Evolutionary conservation across 2,888 invertebrate species (phyloP).

Genomic region (Polyommatus icarus): DNA sequence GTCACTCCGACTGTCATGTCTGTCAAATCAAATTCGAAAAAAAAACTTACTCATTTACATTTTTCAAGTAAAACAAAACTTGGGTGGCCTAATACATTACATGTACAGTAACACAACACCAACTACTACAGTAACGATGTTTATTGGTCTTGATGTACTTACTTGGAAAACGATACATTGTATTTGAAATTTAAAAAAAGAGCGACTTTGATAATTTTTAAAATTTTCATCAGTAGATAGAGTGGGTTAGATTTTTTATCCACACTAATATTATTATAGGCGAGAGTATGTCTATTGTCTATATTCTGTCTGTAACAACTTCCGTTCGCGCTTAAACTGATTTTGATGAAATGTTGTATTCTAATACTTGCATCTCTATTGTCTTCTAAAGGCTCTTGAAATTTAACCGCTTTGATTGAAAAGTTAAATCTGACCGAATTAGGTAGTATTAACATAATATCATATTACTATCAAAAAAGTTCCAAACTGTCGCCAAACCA

Average conservation of each 20-base stretch:
- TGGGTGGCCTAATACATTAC: slow-evolving; percentile 11
- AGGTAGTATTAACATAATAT: not conserved
- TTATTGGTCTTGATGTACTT: slow-evolving; percentile 1
- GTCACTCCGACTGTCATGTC: not conserved
- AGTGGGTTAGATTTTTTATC: too few species aligned
- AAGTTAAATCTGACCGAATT: not conserved
- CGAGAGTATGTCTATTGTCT: too few species aligned
- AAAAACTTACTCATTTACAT: not conserved
- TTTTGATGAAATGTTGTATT: too few species aligned
- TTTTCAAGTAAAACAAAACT: slow-evolving; percentile 9
- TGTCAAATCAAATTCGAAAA: not conserved
- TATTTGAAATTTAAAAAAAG: not conserved
- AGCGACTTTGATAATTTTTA: not conserved
- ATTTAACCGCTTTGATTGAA: not conserved
- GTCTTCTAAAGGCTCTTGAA: not conserved
- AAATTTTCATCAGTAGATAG: not conserved
- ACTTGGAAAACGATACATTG: slow-evolving; percentile 2
- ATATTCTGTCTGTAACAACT: too few species aligned
- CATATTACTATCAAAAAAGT: not conserved
- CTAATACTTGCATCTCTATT: too few species aligned
- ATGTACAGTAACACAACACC: slow-evolving; percentile 3
- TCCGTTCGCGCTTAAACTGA: too few species aligned
- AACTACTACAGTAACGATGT: slow-evolving; percentile 7
- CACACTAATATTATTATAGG: too few species aligned
- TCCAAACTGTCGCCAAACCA: not conserved